These are phyloP conservation scores for Lordiphosa mommai DNA, from an alignment of 1,140 invertebrate genomes.

Conservation along the genomic window DNA sequence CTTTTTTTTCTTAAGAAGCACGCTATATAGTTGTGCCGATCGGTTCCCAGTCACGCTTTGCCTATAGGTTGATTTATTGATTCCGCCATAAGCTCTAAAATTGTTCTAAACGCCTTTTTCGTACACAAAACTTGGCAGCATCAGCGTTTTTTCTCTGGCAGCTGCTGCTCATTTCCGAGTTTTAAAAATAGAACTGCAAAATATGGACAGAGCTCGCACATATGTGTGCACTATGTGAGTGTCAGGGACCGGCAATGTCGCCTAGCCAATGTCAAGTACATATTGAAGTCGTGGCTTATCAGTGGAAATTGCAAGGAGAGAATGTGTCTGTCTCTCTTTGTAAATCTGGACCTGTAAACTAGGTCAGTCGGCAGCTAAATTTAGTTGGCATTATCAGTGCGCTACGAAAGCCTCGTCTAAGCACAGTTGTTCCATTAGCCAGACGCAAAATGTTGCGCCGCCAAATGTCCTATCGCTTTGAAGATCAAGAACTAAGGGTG, in stretches of 20 bases:
- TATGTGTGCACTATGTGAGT: conserved; percentile 13
- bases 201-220: conserved; percentile 11
- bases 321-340: no score
- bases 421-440: conserved; percentile 27
- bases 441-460: conserved; percentile 52
- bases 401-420: conserved; percentile 30
- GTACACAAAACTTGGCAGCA: conserved; percentile 21
- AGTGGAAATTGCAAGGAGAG: conserved; percentile 10
- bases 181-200: conserved; percentile 47
- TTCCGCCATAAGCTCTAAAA: conserved; percentile 1
- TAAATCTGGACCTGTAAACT: conserved; percentile 40
- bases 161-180: conserved; percentile 41
- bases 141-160: conserved; percentile 26
- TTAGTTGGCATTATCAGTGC: conserved; percentile 60
- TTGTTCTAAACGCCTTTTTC: not conserved
- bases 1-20: no score
- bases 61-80: not conserved
- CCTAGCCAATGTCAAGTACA: conserved; percentile 10
- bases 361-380: conserved; percentile 57
- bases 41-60: no score
- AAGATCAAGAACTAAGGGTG: conserved; percentile 62
- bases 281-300: conserved; percentile 21
- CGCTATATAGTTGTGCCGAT: no score
- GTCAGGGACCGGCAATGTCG: conserved; percentile 34
- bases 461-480: conserved; percentile 73